These are phyloP conservation scores for Ochotona princeps DNA, from an alignment of 2,113 vertebrate species.

Conservation along the genomic window DNA sequence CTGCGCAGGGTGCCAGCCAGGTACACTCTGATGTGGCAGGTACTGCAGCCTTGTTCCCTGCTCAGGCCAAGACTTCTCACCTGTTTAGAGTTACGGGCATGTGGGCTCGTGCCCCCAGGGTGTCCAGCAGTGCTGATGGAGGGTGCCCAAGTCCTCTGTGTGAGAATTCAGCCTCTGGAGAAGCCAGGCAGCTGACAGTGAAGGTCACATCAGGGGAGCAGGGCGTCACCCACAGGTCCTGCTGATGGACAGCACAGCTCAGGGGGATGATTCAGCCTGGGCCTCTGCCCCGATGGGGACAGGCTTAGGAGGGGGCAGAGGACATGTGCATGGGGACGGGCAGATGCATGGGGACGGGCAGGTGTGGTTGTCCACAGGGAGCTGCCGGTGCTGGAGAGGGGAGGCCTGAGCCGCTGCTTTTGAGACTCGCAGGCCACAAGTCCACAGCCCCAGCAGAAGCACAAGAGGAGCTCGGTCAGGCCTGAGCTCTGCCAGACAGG, in stretches of 20 bases:
- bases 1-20: neutral
- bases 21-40: rapidly evolving
- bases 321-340: no score
- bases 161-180: neutral
- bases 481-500: neutral
- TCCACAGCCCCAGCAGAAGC: rapidly evolving
- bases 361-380: neutral
- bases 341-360: no score
- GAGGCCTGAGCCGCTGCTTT: rapidly evolving
- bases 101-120: no score
- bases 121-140: no score
- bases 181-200: rapidly evolving
- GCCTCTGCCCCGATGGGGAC: no score
- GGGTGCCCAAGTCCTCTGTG: no score
- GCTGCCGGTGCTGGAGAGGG: rapidly evolving
- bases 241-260: neutral
- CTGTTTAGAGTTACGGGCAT: no score
- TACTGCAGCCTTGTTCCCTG: neutral
- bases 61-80: no score
- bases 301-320: no score
- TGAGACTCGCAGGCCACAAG: rapidly evolving
- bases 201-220: no score
- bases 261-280: no score
- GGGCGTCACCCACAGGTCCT: no score
- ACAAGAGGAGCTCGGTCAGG: neutral